phyloP scores from a whole-genome alignment of 2,888 invertebrate genomes.

The Orchesellides sinensis region DNA sequence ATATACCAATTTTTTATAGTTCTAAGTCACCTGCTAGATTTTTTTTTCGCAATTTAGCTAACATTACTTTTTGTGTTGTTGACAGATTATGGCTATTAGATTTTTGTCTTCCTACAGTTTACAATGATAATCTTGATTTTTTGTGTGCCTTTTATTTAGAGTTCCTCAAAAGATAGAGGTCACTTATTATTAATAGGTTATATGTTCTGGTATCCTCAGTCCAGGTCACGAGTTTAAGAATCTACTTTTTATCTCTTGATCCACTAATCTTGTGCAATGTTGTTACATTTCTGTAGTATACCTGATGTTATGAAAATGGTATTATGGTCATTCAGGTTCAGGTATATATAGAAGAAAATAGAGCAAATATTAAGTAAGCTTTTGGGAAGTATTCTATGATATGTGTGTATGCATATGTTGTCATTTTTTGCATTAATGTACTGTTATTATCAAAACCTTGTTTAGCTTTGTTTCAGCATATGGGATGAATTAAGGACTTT shows the following conservation, averaged over 20 bases:
- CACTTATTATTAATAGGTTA: slow-evolving; percentile 51
- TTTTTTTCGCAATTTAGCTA: slow-evolving; percentile 41
- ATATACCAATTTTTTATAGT: slow-evolving; percentile 6
- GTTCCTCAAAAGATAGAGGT: slow-evolving; percentile 61
- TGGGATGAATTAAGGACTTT: too few relatives aligned
- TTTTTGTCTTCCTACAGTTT: slow-evolving; percentile 55
- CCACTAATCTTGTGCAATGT: neutral
- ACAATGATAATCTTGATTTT: slow-evolving; percentile 22
- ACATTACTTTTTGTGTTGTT: slow-evolving; percentile 28
- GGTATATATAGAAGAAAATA: too few relatives aligned
- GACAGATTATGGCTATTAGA: slow-evolving; percentile 43
- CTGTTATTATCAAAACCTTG: too few relatives aligned
- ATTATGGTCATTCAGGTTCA: too few relatives aligned
- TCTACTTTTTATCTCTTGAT: neutral
- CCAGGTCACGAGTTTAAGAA: slow-evolving; percentile 32
- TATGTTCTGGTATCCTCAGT: slow-evolving; percentile 10
- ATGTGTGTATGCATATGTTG: too few relatives aligned
- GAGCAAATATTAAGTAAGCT: too few relatives aligned
- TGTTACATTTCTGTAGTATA: neutral
- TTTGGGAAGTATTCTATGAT: too few relatives aligned
- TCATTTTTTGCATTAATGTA: too few relatives aligned
- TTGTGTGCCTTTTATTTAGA: slow-evolving; percentile 31
- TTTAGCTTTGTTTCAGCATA: too few relatives aligned
- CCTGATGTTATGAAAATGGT: too few relatives aligned
- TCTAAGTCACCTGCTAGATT: slow-evolving; percentile 28